phyloP scores from a whole-genome alignment of 1,140 invertebrate genomes.

The Papilio glaucus region DNA sequence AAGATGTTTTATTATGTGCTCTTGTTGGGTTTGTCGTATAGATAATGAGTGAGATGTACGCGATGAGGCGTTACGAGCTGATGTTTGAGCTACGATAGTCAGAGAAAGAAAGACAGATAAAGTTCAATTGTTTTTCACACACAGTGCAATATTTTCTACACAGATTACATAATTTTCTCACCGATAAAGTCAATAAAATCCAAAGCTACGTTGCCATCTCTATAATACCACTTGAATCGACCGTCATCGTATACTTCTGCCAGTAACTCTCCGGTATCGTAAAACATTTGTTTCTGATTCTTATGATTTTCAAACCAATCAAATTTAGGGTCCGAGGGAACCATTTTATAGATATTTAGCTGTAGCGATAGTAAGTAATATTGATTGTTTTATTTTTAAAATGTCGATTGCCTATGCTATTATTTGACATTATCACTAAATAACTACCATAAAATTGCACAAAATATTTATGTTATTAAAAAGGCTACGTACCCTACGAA shows the following conservation, averaged over 20 bases:
- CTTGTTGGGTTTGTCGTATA: too few species aligned
- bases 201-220: conserved; percentile 55
- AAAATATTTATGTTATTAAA: background rate
- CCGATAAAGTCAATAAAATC: conserved; percentile 50
- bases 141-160: too few species aligned
- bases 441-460: too few species aligned
- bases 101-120: too few species aligned
- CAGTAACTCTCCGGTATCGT: conserved; percentile 52
- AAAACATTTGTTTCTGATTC: conserved; percentile 42
- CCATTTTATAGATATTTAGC: conserved; percentile 64
- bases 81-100: background rate
- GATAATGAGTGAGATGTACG: too few species aligned
- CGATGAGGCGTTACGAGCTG: too few species aligned
- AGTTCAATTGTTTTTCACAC: too few species aligned
- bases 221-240: conserved; percentile 55
- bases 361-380: conserved; percentile 38
- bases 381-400: background rate
- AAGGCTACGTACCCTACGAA: conserved; percentile 50
- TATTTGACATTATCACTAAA: too few species aligned
- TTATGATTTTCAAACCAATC: conserved; percentile 57
- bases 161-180: conserved; percentile 23
- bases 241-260: conserved; percentile 56
- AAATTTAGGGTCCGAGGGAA: conserved; percentile 45
- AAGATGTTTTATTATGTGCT: too few species aligned
- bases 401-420: too few species aligned